Percentiles rank a stretch among this genome's conserved stretches.
Conservation (phyloP, 2,888 invertebrate genomes). For the Rhimphoctona megacephalus region DNA sequence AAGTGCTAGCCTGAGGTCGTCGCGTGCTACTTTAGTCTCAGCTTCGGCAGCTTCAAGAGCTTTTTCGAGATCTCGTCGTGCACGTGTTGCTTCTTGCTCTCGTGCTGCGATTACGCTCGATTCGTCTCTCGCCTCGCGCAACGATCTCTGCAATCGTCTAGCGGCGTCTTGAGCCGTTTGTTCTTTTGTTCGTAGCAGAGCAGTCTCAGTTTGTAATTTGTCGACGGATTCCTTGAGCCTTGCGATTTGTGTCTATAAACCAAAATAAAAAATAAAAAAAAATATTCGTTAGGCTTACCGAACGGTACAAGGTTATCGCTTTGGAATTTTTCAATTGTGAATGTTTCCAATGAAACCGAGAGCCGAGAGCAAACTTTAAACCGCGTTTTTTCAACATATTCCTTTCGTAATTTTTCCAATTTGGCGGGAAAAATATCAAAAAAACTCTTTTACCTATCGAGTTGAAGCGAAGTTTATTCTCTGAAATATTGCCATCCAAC, state of each 20-base stretch:
- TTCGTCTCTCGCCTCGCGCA: slow-evolving; percentile 92
- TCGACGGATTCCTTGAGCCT: slow-evolving; percentile 91
- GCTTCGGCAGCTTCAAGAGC: slow-evolving; percentile 90
- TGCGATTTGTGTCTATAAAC: slow-evolving; percentile 86
- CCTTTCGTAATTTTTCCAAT: too few relatives aligned
- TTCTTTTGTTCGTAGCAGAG: slow-evolving; percentile 90
- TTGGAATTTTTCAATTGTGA: neutral
- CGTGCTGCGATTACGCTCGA: slow-evolving; percentile 89
- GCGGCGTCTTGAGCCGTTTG: slow-evolving; percentile 91
- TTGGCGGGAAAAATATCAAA: too few relatives aligned
- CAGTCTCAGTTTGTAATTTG: slow-evolving; percentile 90
- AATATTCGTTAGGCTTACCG: slow-evolving; percentile 25
- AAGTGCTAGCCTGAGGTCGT: slow-evolving; percentile 94
- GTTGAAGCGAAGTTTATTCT: too few relatives aligned
- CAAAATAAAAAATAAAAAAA: neutral
- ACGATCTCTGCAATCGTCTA: slow-evolving; percentile 90
- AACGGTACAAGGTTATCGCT: neutral
- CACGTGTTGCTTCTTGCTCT: slow-evolving; percentile 91
- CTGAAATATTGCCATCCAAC: too few relatives aligned
- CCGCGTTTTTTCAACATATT: too few relatives aligned
- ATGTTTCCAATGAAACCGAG: too few relatives aligned
- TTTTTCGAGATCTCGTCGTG: slow-evolving; percentile 91
- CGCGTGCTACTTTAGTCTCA: slow-evolving; percentile 89
- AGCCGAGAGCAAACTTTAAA: too few relatives aligned
- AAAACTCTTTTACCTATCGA: too few relatives aligned